Conservation (phyloP, 2,113 vertebrate genomes). For the Lates calcarifer region DNA sequence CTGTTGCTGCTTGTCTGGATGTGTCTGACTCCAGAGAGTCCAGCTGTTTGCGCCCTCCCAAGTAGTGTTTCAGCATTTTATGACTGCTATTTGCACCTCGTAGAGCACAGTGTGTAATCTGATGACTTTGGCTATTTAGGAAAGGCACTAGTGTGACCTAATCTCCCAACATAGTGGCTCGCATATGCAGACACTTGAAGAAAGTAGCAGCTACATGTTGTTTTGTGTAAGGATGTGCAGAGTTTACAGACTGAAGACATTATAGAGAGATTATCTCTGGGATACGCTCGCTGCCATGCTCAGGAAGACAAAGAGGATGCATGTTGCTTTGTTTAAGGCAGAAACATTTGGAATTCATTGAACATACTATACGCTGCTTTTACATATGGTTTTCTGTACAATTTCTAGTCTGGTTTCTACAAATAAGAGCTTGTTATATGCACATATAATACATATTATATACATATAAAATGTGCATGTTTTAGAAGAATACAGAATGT, state of each 20-base stretch:
- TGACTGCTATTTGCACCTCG: slow-evolving; percentile 85
- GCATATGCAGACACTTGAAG: slow-evolving; percentile 16
- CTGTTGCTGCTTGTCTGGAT: slow-evolving; percentile 79
- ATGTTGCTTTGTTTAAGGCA: slow-evolving; percentile 21
- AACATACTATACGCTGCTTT: not conserved
- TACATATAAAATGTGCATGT: not conserved
- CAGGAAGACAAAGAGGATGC: slow-evolving; percentile 1
- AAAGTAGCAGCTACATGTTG: slow-evolving; percentile 27
- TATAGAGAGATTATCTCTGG: slow-evolving; percentile 15
- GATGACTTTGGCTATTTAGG: slow-evolving; percentile 82
- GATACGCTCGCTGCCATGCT: slow-evolving; percentile 4
- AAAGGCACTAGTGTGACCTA: slow-evolving; percentile 75
- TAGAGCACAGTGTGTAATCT: slow-evolving; percentile 81
- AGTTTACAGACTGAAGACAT: slow-evolving; percentile 29
- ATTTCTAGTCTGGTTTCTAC: slow-evolving; percentile 1
- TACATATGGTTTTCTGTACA: slow-evolving; percentile 6
- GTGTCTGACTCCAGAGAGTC: slow-evolving; percentile 76
- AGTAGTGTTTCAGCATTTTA: slow-evolving; percentile 84
- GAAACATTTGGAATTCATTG: slow-evolving; percentile 20
- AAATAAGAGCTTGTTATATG: not conserved
- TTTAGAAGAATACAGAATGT: slow-evolving; percentile 2
- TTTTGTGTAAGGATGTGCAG: slow-evolving; percentile 10
- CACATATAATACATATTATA: too few species aligned
- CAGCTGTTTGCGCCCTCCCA: slow-evolving; percentile 85
- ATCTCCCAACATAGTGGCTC: slow-evolving; percentile 62